phyloP scores from a whole-genome alignment of 2,797 vertebrate species.

The Phrynocephalus forsythii region DNA sequence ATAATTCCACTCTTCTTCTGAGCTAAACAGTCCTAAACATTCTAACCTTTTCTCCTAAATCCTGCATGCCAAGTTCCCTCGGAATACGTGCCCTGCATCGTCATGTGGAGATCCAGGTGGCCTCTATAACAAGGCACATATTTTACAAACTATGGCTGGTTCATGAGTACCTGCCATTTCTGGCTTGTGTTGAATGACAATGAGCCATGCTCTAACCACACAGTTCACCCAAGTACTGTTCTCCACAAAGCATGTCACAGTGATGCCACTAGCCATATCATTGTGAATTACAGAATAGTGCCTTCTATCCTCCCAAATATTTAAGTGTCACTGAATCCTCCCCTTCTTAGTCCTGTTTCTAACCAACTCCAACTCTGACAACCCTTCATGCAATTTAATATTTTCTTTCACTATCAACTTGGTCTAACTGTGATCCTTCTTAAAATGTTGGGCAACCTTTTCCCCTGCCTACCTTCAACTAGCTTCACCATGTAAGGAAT shows the following conservation, averaged over 20 bases:
- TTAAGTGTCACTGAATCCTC: neutral
- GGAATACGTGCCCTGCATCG: neutral
- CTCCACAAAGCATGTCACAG: neutral
- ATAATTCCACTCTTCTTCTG: no score
- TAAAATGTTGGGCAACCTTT: neutral
- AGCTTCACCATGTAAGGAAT: conserved; percentile 10
- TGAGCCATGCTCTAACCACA: neutral
- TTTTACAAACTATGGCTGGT: neutral
- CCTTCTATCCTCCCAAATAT: neutral
- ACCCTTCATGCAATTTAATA: neutral
- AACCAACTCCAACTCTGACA: neutral
- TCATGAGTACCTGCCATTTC: neutral
- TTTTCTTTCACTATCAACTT: no score
- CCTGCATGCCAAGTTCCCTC: neutral
- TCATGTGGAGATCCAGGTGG: neutral
- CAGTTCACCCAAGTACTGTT: neutral
- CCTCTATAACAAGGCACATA: neutral
- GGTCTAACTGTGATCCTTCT: neutral
- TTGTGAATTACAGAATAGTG: neutral
- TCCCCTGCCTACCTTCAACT: neutral
- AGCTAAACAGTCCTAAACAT: no score
- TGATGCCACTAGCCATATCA: neutral
- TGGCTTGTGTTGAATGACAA: no score
- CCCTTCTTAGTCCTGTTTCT: neutral
- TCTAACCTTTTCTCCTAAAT: no score